Evolutionary conservation across 2,888 invertebrate genomes (phyloP), one percentile per base, ranked within the genome.

Genomic region (Platerodrilus igneus): DNA sequence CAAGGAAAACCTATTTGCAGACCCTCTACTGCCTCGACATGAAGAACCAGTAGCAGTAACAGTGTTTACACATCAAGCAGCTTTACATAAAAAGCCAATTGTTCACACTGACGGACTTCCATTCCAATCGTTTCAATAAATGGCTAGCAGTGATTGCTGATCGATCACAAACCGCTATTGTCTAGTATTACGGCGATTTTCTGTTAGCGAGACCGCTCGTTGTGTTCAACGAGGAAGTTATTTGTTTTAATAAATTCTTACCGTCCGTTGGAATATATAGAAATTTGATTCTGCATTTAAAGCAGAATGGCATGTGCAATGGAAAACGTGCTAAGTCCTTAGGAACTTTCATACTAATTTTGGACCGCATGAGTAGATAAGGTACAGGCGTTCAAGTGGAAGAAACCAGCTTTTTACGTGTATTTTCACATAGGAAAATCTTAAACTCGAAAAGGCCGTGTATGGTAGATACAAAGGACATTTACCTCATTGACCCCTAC

Each of bases 51-150:
- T 42, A 45, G 45, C 41, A 43, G 47, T 50, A 50, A 49, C 50
- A 48, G 45, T 48, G 50, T 52, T 50, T 52, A 42, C 52, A 43
- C 49, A 50, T 47, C 48, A 28, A 42, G 29, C 41, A 43, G 52
- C 51, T 55, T 56, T 56, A 45, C 51, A 53, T 53, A 52, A 55
- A 54, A 54, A 53, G 54, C 35, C 53, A 44, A 52, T 54, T 48
- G 53, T 48, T 48, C 36, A 44, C 45, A 39, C 49, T 45, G 48
- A 50, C 48, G 48, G 46, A 45, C 41, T 37, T 47, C 49, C 29
- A 52, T 44, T 46, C 48, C 37, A 44, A 47, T 42, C 49, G 47
- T 52, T 52, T 37, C 47, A 38, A 48, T 46, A 54, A 54, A 54
- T 52, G 50, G 52, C 51, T 34, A 49, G 41, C 51, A 46, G 50